These are phyloP conservation scores for Bugula neritina DNA, from an alignment of 2,888 invertebrate genomes.

Conservation along the genomic window DNA sequence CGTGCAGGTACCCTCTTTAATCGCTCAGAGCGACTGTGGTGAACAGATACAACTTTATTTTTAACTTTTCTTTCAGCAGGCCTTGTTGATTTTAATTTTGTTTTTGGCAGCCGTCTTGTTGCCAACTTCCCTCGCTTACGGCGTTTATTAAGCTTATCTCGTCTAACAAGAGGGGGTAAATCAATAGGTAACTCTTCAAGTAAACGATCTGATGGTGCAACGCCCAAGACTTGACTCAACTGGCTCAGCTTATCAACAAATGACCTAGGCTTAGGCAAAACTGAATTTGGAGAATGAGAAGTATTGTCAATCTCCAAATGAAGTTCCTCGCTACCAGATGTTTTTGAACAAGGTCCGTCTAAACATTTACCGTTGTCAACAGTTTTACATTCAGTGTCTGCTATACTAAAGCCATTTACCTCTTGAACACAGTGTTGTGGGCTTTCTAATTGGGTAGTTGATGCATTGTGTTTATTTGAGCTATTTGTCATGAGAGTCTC, in stretches of 20 bases:
- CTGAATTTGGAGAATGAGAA: too few relatives aligned
- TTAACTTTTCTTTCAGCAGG: not conserved
- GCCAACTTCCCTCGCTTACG: not conserved
- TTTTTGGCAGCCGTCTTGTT: not conserved
- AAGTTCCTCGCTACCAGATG: too few relatives aligned
- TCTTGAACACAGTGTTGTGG: too few relatives aligned
- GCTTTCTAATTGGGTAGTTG: too few relatives aligned
- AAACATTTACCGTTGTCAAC: too few relatives aligned
- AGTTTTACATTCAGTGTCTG: too few relatives aligned
- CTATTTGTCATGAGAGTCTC: too few relatives aligned
- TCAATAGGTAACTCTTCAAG: constrained; percentile 20
- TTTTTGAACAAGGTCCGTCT: too few relatives aligned
- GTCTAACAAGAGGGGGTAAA: constrained; percentile 2
- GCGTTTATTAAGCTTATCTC: not conserved
- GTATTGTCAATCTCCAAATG: too few relatives aligned
- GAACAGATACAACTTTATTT: not conserved
- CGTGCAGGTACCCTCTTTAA: not conserved
- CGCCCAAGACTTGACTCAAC: constrained; percentile 22
- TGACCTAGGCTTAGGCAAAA: constrained; percentile 17
- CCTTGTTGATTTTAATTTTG: not conserved
- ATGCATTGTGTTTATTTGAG: too few relatives aligned
- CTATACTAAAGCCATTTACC: too few relatives aligned
- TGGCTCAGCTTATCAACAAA: constrained; percentile 24
- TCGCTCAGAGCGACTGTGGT: not conserved
- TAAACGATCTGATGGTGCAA: constrained; percentile 13